These are phyloP conservation scores for Ypsolopha scabrella DNA, from an alignment of 2,888 invertebrate species.

Conservation along the genomic window DNA sequence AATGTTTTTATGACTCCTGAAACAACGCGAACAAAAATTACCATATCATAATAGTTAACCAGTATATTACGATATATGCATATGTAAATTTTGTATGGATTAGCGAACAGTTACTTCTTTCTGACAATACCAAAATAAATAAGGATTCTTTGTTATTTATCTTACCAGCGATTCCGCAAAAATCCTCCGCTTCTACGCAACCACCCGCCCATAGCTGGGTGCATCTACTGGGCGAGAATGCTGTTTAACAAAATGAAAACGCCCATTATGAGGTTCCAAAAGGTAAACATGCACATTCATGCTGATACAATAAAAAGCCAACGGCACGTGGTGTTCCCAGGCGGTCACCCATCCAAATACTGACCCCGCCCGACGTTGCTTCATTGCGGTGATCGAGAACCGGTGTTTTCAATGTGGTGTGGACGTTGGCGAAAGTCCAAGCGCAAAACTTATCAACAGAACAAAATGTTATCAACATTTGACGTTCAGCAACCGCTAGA, in stretches of 20 bases:
- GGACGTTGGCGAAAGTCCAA: too few relatives aligned
- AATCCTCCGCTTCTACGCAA: constrained; percentile 79
- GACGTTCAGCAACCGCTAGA: too few relatives aligned
- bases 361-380: constrained; percentile 17
- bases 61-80: too few relatives aligned
- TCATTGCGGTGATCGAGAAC: constrained; percentile 22
- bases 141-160: not conserved
- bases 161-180: constrained; percentile 68
- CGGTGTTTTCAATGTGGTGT: constrained; percentile 23
- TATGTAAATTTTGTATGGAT: too few relatives aligned
- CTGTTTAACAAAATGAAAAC: constrained; percentile 84
- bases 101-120: too few relatives aligned
- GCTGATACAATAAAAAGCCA: constrained; percentile 9
- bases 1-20: too few relatives aligned
- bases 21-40: too few relatives aligned
- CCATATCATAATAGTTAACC: too few relatives aligned
- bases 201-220: constrained; percentile 85
- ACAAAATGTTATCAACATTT: too few relatives aligned
- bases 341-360: constrained; percentile 20
- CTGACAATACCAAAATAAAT: too few relatives aligned
- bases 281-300: constrained; percentile 64
- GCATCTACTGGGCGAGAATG: constrained; percentile 88
- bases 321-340: constrained; percentile 18
- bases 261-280: constrained; percentile 83
- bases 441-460: too few relatives aligned